Evolutionary conservation across 2,797 vertebrate species (phyloP), one percentile per base, ranked within the genome.

Genomic region (Meriones psammophilus): DNA sequence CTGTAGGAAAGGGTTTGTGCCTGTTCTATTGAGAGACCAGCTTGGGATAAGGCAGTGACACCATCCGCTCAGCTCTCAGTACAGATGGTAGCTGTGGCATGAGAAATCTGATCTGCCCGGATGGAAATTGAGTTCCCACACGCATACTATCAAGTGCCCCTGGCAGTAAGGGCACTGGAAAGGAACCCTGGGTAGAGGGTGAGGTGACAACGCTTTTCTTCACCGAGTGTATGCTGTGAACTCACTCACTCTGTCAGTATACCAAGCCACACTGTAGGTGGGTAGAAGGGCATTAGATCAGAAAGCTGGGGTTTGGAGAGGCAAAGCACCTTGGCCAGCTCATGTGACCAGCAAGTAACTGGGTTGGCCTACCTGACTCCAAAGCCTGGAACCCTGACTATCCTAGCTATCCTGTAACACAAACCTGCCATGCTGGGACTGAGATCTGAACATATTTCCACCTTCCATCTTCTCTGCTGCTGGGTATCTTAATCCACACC

Each of bases 231-330:
- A 9, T 17, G 24, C 22, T 30, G 36, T 3, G 28, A 39, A 4
- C 0, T 12, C 8, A 0, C 1, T 4, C 6, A 24, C 18, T 68
- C 39, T 42, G 50, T 28, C 2, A 7, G 36, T 2, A 9, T 10
- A 46, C 69, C 46, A 71, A 18, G 5, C 12, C 8, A 2, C 0
- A 71, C 39, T 3, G n/a, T 0, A 66, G 39, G 2, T 18, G 18
- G 10, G 13, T 0, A 5, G 33, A 39, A 15, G 69, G 24, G 30
- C 0, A 2, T 10, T 1, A 22, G 78, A 85, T 66, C 54, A 77
- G 46, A 18, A 94, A 60, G 62, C 13, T 18, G 36, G 56, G 33
- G 69, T n/a, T 77, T 20, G 22, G n/a, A 33, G 54, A 69, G 18
- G 26, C 2, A 50, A 36, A 77, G 22, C 15, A 30, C 60, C 66